These are phyloP conservation scores for Lepisosteus oculatus DNA, from an alignment of 2,113 vertebrate species.

Conservation along the genomic window DNA sequence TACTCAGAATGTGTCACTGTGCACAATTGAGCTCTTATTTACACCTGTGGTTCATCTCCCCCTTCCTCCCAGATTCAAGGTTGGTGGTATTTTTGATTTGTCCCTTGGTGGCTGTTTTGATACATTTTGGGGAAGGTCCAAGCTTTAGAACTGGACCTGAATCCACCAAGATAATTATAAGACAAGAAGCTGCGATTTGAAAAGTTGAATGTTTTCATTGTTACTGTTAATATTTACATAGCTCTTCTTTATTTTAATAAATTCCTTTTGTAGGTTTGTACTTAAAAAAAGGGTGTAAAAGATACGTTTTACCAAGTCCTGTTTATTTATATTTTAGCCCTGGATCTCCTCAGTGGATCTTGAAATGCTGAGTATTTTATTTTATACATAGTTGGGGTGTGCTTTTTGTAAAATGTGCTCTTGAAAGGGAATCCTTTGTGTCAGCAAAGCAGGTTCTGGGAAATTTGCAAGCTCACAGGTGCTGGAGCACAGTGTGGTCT, in stretches of 20 bases:
- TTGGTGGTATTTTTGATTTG: not conserved
- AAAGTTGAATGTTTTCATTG: constrained; percentile 8
- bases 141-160: constrained; percentile 1
- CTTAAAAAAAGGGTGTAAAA: not conserved
- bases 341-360: too few species aligned
- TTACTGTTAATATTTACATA: not conserved
- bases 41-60: not conserved
- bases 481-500: too few species aligned
- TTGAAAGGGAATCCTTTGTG: not conserved
- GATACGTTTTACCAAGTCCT: not conserved
- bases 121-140: constrained; percentile 9
- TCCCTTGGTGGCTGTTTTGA: constrained; percentile 1
- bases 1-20: not conserved
- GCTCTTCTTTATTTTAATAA: not conserved
- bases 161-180: not conserved
- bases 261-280: not conserved
- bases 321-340: not conserved
- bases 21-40: not conserved
- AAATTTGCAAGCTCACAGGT: too few species aligned
- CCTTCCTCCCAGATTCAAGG: not conserved
- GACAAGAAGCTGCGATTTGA: not conserved
- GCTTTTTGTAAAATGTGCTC: not conserved
- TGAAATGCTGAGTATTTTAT: too few species aligned
- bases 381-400: too few species aligned
- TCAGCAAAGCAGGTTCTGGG: not conserved